phyloP scores from a whole-genome alignment of 2,113 vertebrate genomes.

The Daboia siamensis region DNA sequence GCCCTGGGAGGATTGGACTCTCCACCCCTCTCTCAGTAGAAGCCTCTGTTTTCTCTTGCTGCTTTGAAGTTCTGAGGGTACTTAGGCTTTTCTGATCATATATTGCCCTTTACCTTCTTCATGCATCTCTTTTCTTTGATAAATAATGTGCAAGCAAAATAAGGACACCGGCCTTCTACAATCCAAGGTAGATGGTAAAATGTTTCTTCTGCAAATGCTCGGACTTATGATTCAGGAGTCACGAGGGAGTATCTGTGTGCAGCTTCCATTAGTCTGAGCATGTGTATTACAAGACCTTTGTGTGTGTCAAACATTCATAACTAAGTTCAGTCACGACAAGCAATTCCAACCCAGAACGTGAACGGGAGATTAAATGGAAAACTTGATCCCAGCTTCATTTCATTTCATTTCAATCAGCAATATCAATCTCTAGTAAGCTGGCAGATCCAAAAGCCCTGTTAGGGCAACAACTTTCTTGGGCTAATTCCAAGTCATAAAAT shows the following conservation, averaged over 20 bases:
- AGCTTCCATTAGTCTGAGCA: not conserved
- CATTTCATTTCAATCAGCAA: not conserved
- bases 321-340: not conserved
- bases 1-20: slow-evolving; percentile 45
- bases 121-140: slow-evolving; percentile 14
- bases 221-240: not conserved
- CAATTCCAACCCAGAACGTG: not conserved
- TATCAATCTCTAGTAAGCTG: not conserved
- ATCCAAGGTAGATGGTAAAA: slow-evolving; percentile 8
- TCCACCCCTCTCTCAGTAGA: slow-evolving; percentile 9
- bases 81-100: slow-evolving; percentile 28
- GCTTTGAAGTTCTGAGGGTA: not conserved
- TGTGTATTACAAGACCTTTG: not conserved
- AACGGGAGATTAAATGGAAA: not conserved
- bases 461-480: not conserved
- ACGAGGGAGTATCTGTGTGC: not conserved
- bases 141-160: not conserved
- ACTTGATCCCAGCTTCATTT: not conserved
- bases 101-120: slow-evolving; percentile 16
- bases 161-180: not conserved
- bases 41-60: not conserved
- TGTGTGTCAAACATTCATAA: not conserved
- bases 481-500: not conserved
- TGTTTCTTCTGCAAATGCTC: not conserved
- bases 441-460: not conserved